A percentile compares a stretch with the other conserved stretches of the same genome.
Conservation (phyloP, 2,113 vertebrate species). For the Toxotes chatareus region DNA sequence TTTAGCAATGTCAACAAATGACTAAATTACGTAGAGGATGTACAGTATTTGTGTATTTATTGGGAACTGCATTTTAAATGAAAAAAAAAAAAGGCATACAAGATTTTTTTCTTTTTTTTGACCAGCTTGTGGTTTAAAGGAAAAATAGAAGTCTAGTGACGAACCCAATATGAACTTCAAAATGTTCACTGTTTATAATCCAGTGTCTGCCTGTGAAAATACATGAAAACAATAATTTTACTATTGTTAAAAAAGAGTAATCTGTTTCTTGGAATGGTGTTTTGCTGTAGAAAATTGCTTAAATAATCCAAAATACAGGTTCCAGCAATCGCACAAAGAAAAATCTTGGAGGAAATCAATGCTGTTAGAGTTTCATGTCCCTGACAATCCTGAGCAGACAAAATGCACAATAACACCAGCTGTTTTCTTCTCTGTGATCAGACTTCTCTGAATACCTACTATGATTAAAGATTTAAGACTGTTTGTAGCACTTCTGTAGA, state of each 20-base stretch:
- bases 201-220: not conserved
- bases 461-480: not conserved
- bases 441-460: slow-evolving; percentile 10
- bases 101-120: not conserved
- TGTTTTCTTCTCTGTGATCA: slow-evolving; percentile 24
- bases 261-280: not conserved
- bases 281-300: not conserved
- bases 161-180: not conserved
- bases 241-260: slow-evolving; percentile 1
- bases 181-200: not conserved
- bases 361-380: not conserved
- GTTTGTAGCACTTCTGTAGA: not conserved
- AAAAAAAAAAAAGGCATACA: too few species aligned
- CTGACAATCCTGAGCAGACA: slow-evolving; percentile 3
- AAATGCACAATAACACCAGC: slow-evolving; percentile 3
- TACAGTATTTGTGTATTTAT: not conserved
- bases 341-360: slow-evolving; percentile 48
- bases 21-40: not conserved
- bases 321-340: slow-evolving; percentile 15
- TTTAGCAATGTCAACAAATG: not conserved
- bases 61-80: not conserved
- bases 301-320: not conserved
- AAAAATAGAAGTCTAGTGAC: not conserved
- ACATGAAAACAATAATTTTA: not conserved
- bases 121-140: not conserved